A percentile compares a stretch with the other conserved stretches of the same genome.
Conservation (phyloP, 2,888 invertebrate genomes). For the Osmoderma eremita region DNA sequence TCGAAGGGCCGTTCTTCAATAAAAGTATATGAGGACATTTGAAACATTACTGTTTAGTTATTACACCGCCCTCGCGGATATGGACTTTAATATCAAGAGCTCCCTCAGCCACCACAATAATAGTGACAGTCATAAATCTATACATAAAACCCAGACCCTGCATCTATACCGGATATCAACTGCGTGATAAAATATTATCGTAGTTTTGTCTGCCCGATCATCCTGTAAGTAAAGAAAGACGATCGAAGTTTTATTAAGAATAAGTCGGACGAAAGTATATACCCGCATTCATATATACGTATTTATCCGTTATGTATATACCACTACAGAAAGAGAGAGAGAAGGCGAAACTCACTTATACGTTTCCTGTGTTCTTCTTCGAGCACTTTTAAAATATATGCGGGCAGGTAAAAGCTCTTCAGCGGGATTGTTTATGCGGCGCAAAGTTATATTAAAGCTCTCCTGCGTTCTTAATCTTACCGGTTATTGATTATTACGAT, state of each 20-base stretch:
- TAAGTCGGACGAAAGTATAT: constrained; percentile 52
- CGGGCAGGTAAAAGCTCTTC: constrained; percentile 39
- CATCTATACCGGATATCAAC: constrained; percentile 52
- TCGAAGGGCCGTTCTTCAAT: neutral
- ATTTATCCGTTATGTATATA: neutral
- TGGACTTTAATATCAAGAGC: constrained; percentile 28
- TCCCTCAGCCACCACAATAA: constrained; percentile 43
- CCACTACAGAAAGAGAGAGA: neutral
- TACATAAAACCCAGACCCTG: constrained; percentile 39
- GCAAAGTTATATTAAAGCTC: constrained; percentile 39
- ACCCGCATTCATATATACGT: constrained; percentile 30
- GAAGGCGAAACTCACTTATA: constrained; percentile 51
- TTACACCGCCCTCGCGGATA: constrained; percentile 18
- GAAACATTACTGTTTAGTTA: constrained; percentile 16
- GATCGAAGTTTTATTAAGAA: constrained; percentile 56
- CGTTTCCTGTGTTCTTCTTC: constrained; percentile 49
- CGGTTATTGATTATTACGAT: constrained; percentile 37
- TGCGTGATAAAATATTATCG: constrained; percentile 54
- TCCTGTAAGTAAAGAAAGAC: constrained; percentile 50
- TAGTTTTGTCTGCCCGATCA: constrained; percentile 51
- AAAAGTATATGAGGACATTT: neutral
- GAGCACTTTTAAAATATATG: constrained; percentile 48
- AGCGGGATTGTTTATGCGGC: constrained; percentile 36
- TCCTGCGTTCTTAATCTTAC: constrained; percentile 27
- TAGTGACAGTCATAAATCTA: constrained; percentile 44